Percentiles rank a stretch among this genome's conserved stretches.
These are phyloP conservation scores for Hartigia nigra DNA, from an alignment of 2,888 invertebrate species.

Conservation along the genomic window DNA sequence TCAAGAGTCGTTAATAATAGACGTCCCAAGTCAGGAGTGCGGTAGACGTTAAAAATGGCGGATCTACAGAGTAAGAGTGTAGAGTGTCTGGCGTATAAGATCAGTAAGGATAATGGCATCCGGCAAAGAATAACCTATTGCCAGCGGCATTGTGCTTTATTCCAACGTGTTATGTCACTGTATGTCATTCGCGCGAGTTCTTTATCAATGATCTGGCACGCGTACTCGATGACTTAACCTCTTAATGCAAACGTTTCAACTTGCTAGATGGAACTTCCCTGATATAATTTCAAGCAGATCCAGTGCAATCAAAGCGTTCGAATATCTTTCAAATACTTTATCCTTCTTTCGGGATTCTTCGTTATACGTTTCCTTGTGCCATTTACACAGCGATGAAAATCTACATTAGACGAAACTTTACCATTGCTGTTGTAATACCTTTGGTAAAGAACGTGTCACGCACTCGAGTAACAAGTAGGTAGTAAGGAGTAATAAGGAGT, in stretches of 20 bases:
- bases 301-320: not conserved
- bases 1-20: not conserved
- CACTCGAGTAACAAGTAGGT: constrained; percentile 3
- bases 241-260: not conserved
- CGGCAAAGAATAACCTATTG: not conserved
- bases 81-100: not conserved
- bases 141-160: not conserved
- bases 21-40: not conserved
- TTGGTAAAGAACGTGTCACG: not conserved
- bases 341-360: not conserved
- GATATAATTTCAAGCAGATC: not conserved
- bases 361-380: not conserved
- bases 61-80: not conserved
- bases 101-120: not conserved
- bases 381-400: not conserved
- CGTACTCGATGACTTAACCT: not conserved
- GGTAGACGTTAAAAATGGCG: not conserved
- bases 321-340: not conserved
- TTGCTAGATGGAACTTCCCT: not conserved
- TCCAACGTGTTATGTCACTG: not conserved
- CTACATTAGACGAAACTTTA: not conserved
- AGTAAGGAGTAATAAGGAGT: constrained; percentile 30
- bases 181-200: not conserved
- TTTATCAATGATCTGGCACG: not conserved
- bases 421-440: not conserved